phyloP scores from a whole-genome alignment of 2,888 invertebrate genomes.

The Pammene fasciana region DNA sequence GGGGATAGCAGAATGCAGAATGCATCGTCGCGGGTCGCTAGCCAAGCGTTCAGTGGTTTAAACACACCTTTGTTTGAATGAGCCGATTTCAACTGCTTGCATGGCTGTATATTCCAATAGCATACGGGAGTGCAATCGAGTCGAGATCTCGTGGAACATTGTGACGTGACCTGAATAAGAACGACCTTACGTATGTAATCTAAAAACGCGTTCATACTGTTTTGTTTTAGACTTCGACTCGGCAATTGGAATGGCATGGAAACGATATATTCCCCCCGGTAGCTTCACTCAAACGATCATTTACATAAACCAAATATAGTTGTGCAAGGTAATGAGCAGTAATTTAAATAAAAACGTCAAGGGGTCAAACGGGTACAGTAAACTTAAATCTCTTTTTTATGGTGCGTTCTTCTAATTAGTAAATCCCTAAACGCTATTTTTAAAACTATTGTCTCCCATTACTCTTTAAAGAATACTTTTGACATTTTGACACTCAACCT shows the following conservation, averaged over 20 bases:
- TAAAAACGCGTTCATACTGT: background rate
- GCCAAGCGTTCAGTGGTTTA: slow-evolving; percentile 55
- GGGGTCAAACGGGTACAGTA: slow-evolving; percentile 22
- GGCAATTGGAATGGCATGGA: background rate
- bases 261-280: slow-evolving; percentile 15
- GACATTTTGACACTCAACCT: background rate
- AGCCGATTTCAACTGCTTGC: slow-evolving; percentile 46
- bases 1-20: slow-evolving; percentile 31
- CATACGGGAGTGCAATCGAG: background rate
- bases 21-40: slow-evolving; percentile 48
- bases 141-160: background rate
- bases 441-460: slow-evolving; percentile 8
- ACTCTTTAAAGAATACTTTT: background rate
- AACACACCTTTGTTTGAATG: slow-evolving; percentile 54
- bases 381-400: slow-evolving; percentile 7
- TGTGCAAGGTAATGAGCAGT: slow-evolving; percentile 29
- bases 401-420: slow-evolving; percentile 4
- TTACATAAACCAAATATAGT: slow-evolving; percentile 29
- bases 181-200: background rate
- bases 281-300: slow-evolving; percentile 29
- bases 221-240: background rate
- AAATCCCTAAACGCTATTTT: slow-evolving; percentile 11
- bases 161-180: background rate
- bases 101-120: background rate
- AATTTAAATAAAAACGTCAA: slow-evolving; percentile 31